A percentile compares a stretch with the other conserved stretches of the same genome.
Evolutionary conservation across 2,113 vertebrate genomes (phyloP).

Genomic region (Albula glossodonta): DNA sequence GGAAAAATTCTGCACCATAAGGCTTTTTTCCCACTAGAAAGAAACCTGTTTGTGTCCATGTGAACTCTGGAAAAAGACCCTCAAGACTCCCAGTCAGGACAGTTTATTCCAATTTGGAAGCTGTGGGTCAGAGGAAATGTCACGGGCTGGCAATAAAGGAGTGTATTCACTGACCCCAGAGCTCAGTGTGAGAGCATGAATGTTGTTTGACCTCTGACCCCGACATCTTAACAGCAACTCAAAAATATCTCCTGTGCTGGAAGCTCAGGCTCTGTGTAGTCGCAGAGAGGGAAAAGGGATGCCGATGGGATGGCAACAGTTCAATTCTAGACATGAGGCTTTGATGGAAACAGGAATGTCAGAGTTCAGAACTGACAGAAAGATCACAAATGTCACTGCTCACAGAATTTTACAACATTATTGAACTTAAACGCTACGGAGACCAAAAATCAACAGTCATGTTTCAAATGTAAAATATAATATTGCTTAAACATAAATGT

Average conservation of each 20-base stretch:
- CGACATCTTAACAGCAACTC: conserved; percentile 43
- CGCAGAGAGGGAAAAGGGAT: background rate
- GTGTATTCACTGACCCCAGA: conserved; percentile 45
- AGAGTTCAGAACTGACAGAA: no score
- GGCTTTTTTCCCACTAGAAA: background rate
- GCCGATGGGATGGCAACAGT: no score
- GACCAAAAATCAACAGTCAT: no score
- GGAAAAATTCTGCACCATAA: background rate
- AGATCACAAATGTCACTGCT: no score
- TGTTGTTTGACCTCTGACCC: conserved; percentile 68
- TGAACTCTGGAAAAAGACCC: background rate
- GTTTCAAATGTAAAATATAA: no score
- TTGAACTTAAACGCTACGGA: no score
- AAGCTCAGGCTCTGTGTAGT: background rate
- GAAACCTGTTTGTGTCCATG: background rate
- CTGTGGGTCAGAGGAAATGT: conserved; percentile 64
- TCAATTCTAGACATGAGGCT: no score
- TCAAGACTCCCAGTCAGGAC: background rate
- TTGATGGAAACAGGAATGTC: no score
- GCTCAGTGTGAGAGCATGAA: conserved; percentile 49
- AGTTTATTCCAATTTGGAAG: conserved; percentile 19
- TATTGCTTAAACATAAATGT: no score
- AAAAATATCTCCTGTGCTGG: conserved; percentile 47
- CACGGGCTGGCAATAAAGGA: conserved; percentile 57
- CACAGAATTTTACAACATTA: no score